phyloP scores from a whole-genome alignment of 2,888 invertebrate species.

The Nomada ruficornis region DNA sequence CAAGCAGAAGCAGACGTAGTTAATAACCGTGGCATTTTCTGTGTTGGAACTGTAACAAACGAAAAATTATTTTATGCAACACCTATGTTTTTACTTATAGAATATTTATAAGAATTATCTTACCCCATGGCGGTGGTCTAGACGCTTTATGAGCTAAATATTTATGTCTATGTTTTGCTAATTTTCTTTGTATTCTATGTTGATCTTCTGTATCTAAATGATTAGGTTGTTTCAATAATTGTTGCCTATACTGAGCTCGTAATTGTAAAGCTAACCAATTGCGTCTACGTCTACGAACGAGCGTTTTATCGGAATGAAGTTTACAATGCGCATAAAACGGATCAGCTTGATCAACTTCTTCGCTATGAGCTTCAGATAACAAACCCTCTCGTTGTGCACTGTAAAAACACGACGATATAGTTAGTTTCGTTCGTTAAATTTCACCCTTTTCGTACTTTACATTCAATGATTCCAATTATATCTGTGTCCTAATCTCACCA shows the following conservation, averaged over 20 bases:
- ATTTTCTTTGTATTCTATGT: constrained; percentile 91
- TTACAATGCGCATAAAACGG: constrained; percentile 99
- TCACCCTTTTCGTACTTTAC: not conserved
- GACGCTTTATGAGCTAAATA: constrained; percentile 91
- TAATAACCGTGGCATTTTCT: constrained; percentile 96
- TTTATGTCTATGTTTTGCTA: constrained; percentile 93
- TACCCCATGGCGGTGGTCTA: constrained; percentile 94
- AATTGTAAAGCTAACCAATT: constrained; percentile 95
- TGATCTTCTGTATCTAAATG: constrained; percentile 89
- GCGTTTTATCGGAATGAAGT: constrained; percentile 96
- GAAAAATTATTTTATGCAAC: constrained; percentile 9
- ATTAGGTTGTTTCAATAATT: constrained; percentile 86
- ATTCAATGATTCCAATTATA: not conserved
- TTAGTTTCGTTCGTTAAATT: not conserved
- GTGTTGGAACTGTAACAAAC: constrained; percentile 91
- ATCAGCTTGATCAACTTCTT: constrained; percentile 96
- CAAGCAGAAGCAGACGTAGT: constrained; percentile 96
- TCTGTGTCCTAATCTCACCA: no score
- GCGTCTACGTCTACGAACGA: constrained; percentile 91
- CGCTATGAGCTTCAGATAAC: constrained; percentile 95
- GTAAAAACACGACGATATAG: constrained; percentile 39
- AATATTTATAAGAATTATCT: constrained; percentile 45
- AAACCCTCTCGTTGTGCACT: constrained; percentile 97
- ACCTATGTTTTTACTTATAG: not conserved
- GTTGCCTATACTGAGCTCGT: constrained; percentile 89